Evolutionary conservation across 2,113 vertebrate species (phyloP).

Genomic region (Synodontis membranacea): DNA sequence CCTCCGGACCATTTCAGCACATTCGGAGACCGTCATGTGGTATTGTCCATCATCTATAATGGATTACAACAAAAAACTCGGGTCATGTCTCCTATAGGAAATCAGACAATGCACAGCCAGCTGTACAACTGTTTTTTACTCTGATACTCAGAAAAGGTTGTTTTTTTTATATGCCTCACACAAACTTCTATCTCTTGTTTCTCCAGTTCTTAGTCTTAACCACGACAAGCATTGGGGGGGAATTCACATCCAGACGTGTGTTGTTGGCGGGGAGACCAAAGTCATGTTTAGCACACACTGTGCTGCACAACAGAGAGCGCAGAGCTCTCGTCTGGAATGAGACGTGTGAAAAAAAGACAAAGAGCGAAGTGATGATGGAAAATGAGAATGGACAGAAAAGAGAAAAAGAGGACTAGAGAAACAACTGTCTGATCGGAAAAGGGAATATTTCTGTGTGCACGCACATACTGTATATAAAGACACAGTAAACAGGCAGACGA

Average conservation of each 20-base stretch:
- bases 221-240: not conserved
- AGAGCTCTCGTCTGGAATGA: constrained; percentile 14
- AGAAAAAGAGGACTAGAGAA: constrained; percentile 33
- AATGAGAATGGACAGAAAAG: constrained; percentile 9
- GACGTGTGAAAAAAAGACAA: constrained; percentile 31
- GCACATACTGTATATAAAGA: constrained; percentile 32
- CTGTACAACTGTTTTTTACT: not conserved
- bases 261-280: not conserved
- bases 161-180: not conserved
- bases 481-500: constrained; percentile 44
- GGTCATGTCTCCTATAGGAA: constrained; percentile 1
- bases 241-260: not conserved
- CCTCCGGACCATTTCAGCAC: not conserved
- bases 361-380: constrained; percentile 25
- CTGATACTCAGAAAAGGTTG: not conserved
- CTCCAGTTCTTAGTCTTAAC: not conserved
- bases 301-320: constrained; percentile 58
- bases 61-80: constrained; percentile 31
- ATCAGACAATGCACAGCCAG: constrained; percentile 8
- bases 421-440: constrained; percentile 53
- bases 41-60: constrained; percentile 27
- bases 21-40: constrained; percentile 18
- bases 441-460: constrained; percentile 50
- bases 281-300: constrained; percentile 29
- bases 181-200: not conserved